A percentile compares a stretch with the other conserved stretches of the same genome.
Conservation (phyloP, 2,113 vertebrate species). For the Sprattus sprattus region DNA sequence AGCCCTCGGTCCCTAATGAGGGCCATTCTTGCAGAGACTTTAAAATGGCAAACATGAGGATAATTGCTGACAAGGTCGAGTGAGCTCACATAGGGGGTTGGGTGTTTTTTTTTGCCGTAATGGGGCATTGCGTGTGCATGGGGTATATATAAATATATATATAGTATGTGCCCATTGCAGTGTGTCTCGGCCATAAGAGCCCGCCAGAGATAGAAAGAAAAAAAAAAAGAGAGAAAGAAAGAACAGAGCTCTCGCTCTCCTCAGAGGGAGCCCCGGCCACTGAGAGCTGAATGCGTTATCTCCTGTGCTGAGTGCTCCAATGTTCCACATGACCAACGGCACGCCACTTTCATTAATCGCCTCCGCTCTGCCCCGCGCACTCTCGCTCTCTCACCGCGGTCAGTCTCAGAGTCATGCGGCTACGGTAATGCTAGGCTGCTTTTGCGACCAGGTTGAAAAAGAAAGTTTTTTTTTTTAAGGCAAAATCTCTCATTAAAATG, state of each 20-base stretch:
- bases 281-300: slow-evolving; percentile 40
- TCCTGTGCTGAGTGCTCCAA: slow-evolving; percentile 33
- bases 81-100: slow-evolving; percentile 26
- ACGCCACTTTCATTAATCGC: slow-evolving; percentile 37
- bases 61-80: slow-evolving; percentile 46
- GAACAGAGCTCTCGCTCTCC: not conserved
- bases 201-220: not conserved
- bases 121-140: not conserved
- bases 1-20: slow-evolving; percentile 38
- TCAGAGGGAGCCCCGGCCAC: not conserved
- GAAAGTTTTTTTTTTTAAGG: not conserved
- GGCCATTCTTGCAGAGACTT: slow-evolving; percentile 32
- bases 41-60: slow-evolving; percentile 44
- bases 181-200: slow-evolving; percentile 28
- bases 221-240: slow-evolving; percentile 12
- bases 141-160: not conserved
- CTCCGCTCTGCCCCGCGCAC: not conserved
- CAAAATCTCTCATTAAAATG: not conserved
- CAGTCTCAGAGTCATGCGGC: not conserved
- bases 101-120: not conserved
- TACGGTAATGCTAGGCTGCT: not conserved
- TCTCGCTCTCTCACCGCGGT: not conserved
- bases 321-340: slow-evolving; percentile 25
- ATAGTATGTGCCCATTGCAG: not conserved
- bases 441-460: not conserved